Evolutionary conservation across 2,113 vertebrate species (phyloP), one percentile per base, ranked within the genome.

Genomic region (Perccottus glenii): DNA sequence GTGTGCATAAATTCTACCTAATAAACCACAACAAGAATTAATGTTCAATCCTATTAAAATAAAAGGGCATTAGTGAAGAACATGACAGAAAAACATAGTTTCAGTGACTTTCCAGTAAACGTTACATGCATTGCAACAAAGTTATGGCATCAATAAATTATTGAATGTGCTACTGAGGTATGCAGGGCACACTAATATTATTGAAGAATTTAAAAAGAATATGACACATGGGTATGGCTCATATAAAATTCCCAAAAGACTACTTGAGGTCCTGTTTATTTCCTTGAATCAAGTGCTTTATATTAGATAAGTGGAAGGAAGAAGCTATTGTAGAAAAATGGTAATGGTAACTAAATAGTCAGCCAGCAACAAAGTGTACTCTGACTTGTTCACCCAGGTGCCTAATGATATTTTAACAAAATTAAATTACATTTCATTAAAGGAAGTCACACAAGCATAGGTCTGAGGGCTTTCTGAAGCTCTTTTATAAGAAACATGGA

Each of bases 121-220:
- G 38, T 65, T 86, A 80, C 77, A 64, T 81, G 88, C 88, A 89
- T 88, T 88, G 87, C 85, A 40, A 59, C 33, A 70, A 85, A 77
- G 84, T 83, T 88, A 64, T 35, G 1, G 60, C 55, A 45, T 71
- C 77, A 64, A 80, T 90, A 73, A 89, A 87, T 85, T 75, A 89
- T 89, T 87, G 60, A 88, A 81, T 76, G 70, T 77, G 75, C 75
- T 64, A 70, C 60, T 57, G 81, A 75, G 78, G 72, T 81, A 79
- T 86, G 83, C 49, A 50, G 59, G 53, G 61, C 55, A 69, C 63
- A 62, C 44, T 61, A 76, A 32, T 59, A 51, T 47, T 57, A 62
- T 19, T 58, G 47, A 64, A 19, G 45, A 64, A 82, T 75, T 52
- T 64, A 27, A 35, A 63, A 59, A 66, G 59, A 63, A 74, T 69